A percentile compares a stretch with the other conserved stretches of the same genome.
Evolutionary conservation across 2,797 vertebrate genomes (phyloP).

Genomic region (Hoplostethus atlanticus): DNA sequence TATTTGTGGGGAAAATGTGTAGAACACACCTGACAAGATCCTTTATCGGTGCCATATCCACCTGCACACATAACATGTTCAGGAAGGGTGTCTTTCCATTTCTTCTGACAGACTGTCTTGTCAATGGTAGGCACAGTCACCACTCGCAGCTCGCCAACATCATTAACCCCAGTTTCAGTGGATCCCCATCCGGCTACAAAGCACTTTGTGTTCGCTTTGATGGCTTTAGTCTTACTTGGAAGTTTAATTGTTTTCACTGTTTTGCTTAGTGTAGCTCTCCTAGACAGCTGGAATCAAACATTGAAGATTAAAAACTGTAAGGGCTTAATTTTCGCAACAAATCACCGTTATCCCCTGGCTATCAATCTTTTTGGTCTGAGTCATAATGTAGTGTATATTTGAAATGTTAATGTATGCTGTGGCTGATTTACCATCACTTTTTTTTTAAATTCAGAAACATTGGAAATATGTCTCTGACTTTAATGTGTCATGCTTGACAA

Average conservation of each 20-base stretch:
- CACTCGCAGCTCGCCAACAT: slow-evolving; percentile 6
- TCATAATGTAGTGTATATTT: no score
- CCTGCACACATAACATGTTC: slow-evolving; percentile 69
- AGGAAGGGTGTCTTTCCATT: slow-evolving; percentile 38
- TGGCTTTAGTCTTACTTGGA: background rate
- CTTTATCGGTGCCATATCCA: slow-evolving; percentile 36
- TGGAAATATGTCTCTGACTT: no score
- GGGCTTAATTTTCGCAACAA: no score
- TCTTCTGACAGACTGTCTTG: background rate
- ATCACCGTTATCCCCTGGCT: no score
- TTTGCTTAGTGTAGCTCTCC: slow-evolving; percentile 1
- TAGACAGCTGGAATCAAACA: slow-evolving; percentile 46
- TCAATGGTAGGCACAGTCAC: slow-evolving; percentile 45
- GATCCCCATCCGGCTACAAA: slow-evolving; percentile 51
- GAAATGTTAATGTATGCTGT: background rate
- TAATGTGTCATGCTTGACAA: no score
- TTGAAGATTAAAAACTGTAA: no score
- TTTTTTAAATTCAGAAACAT: no score
- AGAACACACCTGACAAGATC: slow-evolving; percentile 63
- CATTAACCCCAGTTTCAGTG: rapidly evolving
- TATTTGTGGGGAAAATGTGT: background rate
- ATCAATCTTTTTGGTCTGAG: no score
- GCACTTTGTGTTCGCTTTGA: slow-evolving; percentile 27
- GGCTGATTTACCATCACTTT: no score
- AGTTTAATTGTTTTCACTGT: slow-evolving; percentile 14